These are phyloP conservation scores for Columba livia DNA, from an alignment of 2,113 vertebrate species.

Conservation along the genomic window DNA sequence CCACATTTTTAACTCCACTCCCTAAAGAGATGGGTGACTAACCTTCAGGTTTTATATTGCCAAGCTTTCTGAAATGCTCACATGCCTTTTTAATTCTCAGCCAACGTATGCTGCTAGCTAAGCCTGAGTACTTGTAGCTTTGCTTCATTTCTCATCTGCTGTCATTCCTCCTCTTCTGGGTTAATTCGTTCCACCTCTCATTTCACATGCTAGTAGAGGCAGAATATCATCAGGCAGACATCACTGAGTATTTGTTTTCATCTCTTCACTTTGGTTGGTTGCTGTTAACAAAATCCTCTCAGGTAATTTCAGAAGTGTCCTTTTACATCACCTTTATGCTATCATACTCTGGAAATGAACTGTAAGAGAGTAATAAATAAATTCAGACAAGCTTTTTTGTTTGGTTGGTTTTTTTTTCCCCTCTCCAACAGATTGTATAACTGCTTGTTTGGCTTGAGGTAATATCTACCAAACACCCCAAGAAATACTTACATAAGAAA, in stretches of 20 bases:
- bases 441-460: slow-evolving; percentile 1
- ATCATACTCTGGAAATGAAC: slow-evolving; percentile 14
- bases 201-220: slow-evolving; percentile 30
- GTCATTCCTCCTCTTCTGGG: slow-evolving; percentile 36
- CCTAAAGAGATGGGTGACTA: neutral
- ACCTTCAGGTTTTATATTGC: neutral
- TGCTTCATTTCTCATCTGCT: slow-evolving; percentile 53
- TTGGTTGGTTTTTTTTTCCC: too few relatives aligned
- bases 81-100: slow-evolving; percentile 8
- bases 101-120: neutral
- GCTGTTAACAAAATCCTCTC: slow-evolving; percentile 39
- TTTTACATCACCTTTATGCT: slow-evolving; percentile 44
- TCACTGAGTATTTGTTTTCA: slow-evolving; percentile 45
- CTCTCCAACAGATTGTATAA: neutral
- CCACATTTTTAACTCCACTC: neutral
- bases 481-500: slow-evolving; percentile 29
- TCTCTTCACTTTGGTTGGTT: slow-evolving; percentile 13
- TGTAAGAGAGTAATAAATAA: slow-evolving; percentile 22
- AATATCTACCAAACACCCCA: neutral
- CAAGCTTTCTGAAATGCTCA: slow-evolving; percentile 13
- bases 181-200: slow-evolving; percentile 55
- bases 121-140: slow-evolving; percentile 8
- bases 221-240: slow-evolving; percentile 38
- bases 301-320: slow-evolving; percentile 35
- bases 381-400: neutral